Percentiles rank a stretch among this genome's conserved stretches.
These are phyloP conservation scores for Drosophila virilis DNA, from an alignment of 1,140 invertebrate genomes.

Conservation along the genomic window DNA sequence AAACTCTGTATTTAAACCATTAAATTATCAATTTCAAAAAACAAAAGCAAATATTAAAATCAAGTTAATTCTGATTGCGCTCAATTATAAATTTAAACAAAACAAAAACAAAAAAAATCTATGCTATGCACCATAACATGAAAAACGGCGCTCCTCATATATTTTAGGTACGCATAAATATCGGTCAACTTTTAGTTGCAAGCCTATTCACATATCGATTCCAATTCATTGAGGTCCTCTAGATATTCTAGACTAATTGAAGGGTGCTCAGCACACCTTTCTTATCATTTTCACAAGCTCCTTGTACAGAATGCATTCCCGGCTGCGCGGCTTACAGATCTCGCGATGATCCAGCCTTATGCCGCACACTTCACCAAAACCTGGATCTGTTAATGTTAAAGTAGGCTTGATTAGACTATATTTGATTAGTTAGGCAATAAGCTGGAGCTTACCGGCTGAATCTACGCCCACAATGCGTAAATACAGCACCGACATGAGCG, in stretches of 20 bases:
- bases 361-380: conserved; percentile 87
- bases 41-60: not conserved
- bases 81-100: conserved; percentile 13
- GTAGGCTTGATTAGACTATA: not conserved
- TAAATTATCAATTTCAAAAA: not conserved
- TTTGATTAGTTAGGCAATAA: no score
- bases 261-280: conserved; percentile 70
- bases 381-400: conserved; percentile 86
- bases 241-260: conserved; percentile 21
- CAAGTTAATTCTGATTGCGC: not conserved
- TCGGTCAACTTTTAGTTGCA: conserved; percentile 58
- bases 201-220: conserved; percentile 70
- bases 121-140: conserved; percentile 61
- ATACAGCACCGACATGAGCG: conserved; percentile 88
- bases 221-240: conserved; percentile 53
- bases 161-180: conserved; percentile 68
- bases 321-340: conserved; percentile 89
- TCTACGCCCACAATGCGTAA: conserved; percentile 88
- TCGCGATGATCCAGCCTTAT: conserved; percentile 89
- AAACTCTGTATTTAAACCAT: not conserved
- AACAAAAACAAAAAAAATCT: conserved; percentile 1
- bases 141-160: conserved; percentile 25
- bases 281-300: conserved; percentile 87
- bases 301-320: conserved; percentile 88
- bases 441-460: conserved; percentile 86